Evolutionary conservation across 2,888 invertebrate genomes (phyloP).

Genomic region (Ormia ochracea): DNA sequence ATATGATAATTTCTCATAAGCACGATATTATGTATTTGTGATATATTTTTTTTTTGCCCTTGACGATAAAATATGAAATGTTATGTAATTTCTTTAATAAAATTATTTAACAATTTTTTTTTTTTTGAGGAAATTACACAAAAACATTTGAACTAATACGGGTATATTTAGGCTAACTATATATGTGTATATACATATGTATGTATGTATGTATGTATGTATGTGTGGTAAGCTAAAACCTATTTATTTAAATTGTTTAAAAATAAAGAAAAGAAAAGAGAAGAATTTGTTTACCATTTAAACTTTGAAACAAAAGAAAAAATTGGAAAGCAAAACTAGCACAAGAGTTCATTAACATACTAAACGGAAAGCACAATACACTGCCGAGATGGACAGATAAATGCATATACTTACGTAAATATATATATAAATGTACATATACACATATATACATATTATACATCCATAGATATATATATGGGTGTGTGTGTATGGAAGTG

Average conservation of each 20-base stretch:
- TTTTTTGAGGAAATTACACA: neutral
- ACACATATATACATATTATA: too few relatives aligned
- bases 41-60: neutral
- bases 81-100: neutral
- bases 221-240: neutral
- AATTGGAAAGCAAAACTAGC: constrained; percentile 66
- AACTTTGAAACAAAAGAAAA: neutral
- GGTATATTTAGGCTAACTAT: too few relatives aligned
- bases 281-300: neutral
- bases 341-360: constrained; percentile 74
- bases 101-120: neutral
- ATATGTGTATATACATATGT: neutral
- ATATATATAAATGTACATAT: too few relatives aligned
- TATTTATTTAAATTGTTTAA: neutral
- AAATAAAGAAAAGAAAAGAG: neutral
- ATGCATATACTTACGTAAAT: too few relatives aligned
- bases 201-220: neutral
- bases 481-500: too few relatives aligned
- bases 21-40: too few relatives aligned
- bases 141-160: neutral
- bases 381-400: neutral
- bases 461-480: too few relatives aligned
- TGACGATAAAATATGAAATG: neutral
- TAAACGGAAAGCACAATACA: neutral
- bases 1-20: too few relatives aligned